These are phyloP conservation scores for Rhynchopsitta pachyrhyncha DNA, from an alignment of 2,113 vertebrate genomes.

Conservation along the genomic window DNA sequence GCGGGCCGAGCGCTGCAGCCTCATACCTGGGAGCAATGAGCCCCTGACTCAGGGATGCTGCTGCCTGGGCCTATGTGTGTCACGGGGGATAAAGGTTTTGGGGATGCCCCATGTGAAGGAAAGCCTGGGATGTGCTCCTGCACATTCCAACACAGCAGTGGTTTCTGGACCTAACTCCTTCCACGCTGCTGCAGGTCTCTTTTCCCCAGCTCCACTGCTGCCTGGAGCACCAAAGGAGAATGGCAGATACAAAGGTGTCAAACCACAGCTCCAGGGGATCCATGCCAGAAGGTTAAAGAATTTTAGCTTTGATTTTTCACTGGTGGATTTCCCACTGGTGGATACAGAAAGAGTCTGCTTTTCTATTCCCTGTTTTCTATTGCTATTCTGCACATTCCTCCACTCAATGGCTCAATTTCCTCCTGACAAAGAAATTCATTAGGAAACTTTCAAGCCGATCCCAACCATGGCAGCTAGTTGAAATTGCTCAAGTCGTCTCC, in stretches of 20 bases:
- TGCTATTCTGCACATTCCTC: background rate
- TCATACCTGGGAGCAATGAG: background rate
- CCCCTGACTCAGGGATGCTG: background rate
- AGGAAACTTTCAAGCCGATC: slow-evolving; percentile 40
- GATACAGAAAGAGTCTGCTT: background rate
- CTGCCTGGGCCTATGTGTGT: rapidly evolving
- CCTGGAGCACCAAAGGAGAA: rapidly evolving
- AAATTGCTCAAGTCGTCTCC: slow-evolving; percentile 48
- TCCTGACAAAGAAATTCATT: slow-evolving; percentile 59
- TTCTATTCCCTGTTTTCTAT: background rate
- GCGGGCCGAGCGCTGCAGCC: rapidly evolving
- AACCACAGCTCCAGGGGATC: background rate
- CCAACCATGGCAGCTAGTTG: slow-evolving; percentile 9
- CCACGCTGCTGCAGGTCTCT: background rate
- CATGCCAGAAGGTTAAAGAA: background rate
- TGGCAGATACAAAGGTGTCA: background rate
- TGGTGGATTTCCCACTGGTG: background rate
- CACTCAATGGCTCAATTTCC: slow-evolving; percentile 45
- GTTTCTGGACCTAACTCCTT: background rate
- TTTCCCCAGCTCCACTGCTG: rapidly evolving
- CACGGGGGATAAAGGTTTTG: background rate
- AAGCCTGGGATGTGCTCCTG: background rate
- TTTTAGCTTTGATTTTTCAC: background rate
- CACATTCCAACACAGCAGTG: no score
- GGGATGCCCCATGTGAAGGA: background rate